These are phyloP conservation scores for Platalea minor DNA, from an alignment of 2,797 vertebrate genomes.

Conservation along the genomic window DNA sequence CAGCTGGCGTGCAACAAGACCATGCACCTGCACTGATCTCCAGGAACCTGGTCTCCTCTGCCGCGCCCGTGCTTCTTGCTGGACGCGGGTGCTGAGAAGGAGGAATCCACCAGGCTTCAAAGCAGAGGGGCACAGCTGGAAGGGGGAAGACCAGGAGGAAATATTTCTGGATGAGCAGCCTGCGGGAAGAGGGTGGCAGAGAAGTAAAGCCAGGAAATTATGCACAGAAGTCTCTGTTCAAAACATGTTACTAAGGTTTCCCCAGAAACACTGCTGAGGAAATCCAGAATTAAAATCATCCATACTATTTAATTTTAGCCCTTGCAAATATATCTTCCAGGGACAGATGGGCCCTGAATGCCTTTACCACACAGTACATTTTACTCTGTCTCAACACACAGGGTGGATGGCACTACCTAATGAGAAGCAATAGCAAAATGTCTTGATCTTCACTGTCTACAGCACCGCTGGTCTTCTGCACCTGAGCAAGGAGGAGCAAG, in stretches of 20 bases:
- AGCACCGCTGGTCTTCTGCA: rapidly evolving
- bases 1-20: background rate
- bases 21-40: background rate
- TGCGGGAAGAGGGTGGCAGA: background rate
- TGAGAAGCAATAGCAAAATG: background rate
- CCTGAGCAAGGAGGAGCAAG: background rate
- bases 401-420: background rate
- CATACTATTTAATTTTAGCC: background rate
- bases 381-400: background rate
- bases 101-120: background rate
- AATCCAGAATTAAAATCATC: background rate
- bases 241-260: background rate
- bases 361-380: background rate
- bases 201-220: background rate
- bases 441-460: background rate
- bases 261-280: background rate
- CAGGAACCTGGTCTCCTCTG: background rate
- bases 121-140: background rate
- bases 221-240: background rate
- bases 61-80: background rate
- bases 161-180: background rate
- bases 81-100: background rate
- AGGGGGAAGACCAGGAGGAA: background rate
- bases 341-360: background rate
- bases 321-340: background rate